A percentile compares a stretch with the other conserved stretches of the same genome.
Evolutionary conservation across 2,888 invertebrate species (phyloP).

Genomic region (Drosophila mulleri): DNA sequence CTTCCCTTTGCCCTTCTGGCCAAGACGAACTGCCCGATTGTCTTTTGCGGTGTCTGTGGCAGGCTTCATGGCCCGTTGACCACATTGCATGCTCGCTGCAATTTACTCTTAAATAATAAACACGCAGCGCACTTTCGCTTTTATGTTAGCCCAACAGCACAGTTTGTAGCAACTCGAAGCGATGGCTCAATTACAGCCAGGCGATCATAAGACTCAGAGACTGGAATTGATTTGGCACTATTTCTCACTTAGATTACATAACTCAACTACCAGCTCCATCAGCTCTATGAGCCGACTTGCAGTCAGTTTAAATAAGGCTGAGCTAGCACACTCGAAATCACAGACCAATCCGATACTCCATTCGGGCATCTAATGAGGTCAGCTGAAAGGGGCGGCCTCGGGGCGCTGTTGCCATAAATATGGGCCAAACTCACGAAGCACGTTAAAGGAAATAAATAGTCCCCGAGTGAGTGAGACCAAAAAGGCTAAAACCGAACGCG

Average conservation of each 20-base stretch:
- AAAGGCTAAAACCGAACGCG: constrained; percentile 22
- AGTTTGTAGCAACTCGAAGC: background rate
- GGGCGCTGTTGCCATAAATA: constrained; percentile 45
- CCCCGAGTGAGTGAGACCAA: constrained; percentile 17
- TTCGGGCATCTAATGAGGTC: constrained; percentile 65
- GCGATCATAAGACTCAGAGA: constrained; percentile 9
- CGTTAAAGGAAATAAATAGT: constrained; percentile 22
- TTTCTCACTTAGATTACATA: constrained; percentile 49
- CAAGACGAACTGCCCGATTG: constrained; percentile 39
- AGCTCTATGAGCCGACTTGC: background rate
- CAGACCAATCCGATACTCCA: constrained; percentile 8
- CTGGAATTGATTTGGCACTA: background rate
- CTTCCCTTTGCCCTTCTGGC: constrained; percentile 16
- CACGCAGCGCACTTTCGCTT: constrained; percentile 71
- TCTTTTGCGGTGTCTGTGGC: constrained; percentile 58
- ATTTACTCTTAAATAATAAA: constrained; percentile 71
- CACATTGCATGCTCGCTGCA: constrained; percentile 68
- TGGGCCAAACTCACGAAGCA: constrained; percentile 72
- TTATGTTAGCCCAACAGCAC: constrained; percentile 56
- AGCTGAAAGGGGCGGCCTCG: constrained; percentile 12
- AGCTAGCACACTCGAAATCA: constrained; percentile 57
- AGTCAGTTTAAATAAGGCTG: constrained; percentile 36
- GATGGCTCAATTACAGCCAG: constrained; percentile 44
- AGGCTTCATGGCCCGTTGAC: background rate
- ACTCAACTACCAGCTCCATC: background rate